Base-by-base conservation (phyloP, 1,140 invertebrate genomes). In the Leucophenga varia region DNA sequence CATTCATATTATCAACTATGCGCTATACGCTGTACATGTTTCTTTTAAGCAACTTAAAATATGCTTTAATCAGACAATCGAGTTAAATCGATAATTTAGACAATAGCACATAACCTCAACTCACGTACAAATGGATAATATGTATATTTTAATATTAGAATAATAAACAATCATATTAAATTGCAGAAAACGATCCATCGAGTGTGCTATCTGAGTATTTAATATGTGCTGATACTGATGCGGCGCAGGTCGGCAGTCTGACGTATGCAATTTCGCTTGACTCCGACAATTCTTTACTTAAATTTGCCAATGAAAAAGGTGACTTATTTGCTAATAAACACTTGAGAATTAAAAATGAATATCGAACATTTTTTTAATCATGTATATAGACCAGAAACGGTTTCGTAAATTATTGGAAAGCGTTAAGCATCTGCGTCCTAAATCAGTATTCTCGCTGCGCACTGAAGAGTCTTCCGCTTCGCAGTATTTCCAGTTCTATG, bases 401-500 rank as follows among this genome's bases (percentile, higher is more conserved):
- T 92, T 93, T 76, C 86, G 90, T 72, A 82, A 85, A 61, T 79
- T 86, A 70, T 82, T 92, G 61, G 81, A 82, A 48, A 89, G 90
- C 74, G 83, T 89, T 4, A 89, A 89, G 75, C 83, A 84, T 63
- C 85, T 89, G 17, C 84, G 88, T 64, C 86, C 84, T 20, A 79
- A 85, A 3, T 95, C 91, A 1, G 88, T 95, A 43, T 98, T 98
- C 77, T 90, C 91, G n/a, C 89, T 95, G 53, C 82, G 96, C 73
- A 98, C 96, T 17, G 96, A 98, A 74, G 93, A 97, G 64, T 93
- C 95, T 1, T 97, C 95, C 14, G 95, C 95, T 21, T 90, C 91
- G 74, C 95, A 98, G 75, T 98, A 98, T 82, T 98, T 94, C 68
- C 87, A 98, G 81, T 98, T 98, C 79, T 98, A 99, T 79, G 95